A percentile compares a stretch with the other conserved stretches of the same genome.
Conservation (phyloP, 2,888 invertebrate species). For the Argynnis bischoffii region DNA sequence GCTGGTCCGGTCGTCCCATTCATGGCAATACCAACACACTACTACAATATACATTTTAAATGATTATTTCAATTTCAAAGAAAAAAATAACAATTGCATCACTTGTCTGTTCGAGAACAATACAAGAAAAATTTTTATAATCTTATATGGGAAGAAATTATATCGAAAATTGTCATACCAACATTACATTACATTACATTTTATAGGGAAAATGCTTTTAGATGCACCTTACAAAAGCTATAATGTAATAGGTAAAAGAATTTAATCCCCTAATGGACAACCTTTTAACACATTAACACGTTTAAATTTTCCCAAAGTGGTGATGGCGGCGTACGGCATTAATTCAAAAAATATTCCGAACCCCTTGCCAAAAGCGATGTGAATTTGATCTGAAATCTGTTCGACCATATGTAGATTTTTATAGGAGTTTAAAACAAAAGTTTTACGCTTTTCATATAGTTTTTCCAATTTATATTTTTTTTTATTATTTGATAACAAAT, state of each 20-base stretch:
- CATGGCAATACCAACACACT: too few relatives aligned
- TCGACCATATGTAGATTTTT: slow-evolving; percentile 30
- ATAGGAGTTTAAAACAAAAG: slow-evolving; percentile 35
- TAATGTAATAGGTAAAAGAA: slow-evolving; percentile 59
- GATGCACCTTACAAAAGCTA: slow-evolving; percentile 34
- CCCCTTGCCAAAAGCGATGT: slow-evolving; percentile 31
- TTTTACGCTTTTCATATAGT: slow-evolving; percentile 23
- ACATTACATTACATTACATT: slow-evolving; percentile 16
- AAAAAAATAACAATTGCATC: too few relatives aligned
- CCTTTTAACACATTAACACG: slow-evolving; percentile 68
- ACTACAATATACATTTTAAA: too few relatives aligned
- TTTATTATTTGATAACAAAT: slow-evolving; percentile 26
- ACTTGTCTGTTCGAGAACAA: too few relatives aligned
- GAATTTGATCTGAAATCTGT: slow-evolving; percentile 35
- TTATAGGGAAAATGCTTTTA: slow-evolving; percentile 32
- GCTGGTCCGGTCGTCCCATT: too few relatives aligned
- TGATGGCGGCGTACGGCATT: slow-evolving; percentile 37
- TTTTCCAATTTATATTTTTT: slow-evolving; percentile 13
- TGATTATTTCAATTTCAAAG: too few relatives aligned
- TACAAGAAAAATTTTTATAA: too few relatives aligned
- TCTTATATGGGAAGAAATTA: background rate
- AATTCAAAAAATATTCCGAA: slow-evolving; percentile 32
- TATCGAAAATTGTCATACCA: background rate
- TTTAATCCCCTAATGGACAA: slow-evolving; percentile 67
- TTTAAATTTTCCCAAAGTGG: slow-evolving; percentile 57